These are phyloP conservation scores for Gopherus evgoodei DNA, from an alignment of 2,113 vertebrate genomes.

Conservation along the genomic window DNA sequence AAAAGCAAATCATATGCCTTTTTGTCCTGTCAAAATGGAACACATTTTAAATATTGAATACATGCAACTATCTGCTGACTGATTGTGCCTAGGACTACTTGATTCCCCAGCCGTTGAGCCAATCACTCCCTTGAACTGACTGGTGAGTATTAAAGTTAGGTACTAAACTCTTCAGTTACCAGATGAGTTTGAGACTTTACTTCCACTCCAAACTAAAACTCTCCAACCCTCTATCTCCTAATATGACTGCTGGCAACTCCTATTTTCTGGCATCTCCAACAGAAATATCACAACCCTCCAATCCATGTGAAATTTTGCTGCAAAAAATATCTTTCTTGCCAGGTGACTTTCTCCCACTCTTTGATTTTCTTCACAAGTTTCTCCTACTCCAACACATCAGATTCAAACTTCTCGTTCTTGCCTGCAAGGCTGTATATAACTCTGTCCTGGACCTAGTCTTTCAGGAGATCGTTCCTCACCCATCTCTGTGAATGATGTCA, in stretches of 20 bases:
- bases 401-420: background rate
- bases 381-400: background rate
- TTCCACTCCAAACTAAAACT: background rate
- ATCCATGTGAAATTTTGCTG: background rate
- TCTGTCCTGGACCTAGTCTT: background rate
- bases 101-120: slow-evolving; percentile 2
- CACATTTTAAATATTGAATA: background rate
- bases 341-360: background rate
- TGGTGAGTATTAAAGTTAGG: background rate
- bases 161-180: background rate
- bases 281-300: background rate
- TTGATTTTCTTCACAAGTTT: background rate
- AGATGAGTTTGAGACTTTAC: background rate
- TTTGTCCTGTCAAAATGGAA: background rate
- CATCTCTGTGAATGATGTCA: background rate
- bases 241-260: background rate
- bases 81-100: background rate
- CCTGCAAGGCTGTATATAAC: background rate
- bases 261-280: slow-evolving; percentile 5
- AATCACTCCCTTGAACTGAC: background rate
- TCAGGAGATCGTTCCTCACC: background rate
- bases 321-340: background rate
- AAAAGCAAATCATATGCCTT: background rate
- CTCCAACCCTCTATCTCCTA: background rate
- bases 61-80: background rate